These are phyloP conservation scores for Nymphalis c-album DNA, from an alignment of 2,888 invertebrate genomes.

Conservation along the genomic window DNA sequence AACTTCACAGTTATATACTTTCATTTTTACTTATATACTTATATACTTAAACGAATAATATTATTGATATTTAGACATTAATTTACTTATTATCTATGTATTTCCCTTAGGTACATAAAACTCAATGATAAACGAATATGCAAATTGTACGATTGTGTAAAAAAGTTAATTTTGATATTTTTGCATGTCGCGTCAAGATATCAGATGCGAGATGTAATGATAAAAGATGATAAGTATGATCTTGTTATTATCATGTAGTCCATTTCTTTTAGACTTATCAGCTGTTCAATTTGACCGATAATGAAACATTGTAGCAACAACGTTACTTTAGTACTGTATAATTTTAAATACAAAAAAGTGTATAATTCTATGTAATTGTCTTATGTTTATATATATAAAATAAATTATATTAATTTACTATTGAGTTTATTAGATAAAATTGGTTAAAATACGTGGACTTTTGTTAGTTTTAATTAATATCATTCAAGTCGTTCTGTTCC, in stretches of 20 bases:
- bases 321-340: too few relatives aligned
- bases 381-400: background rate
- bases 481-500: slow-evolving; percentile 21
- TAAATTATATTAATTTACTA: background rate
- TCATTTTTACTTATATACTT: too few relatives aligned
- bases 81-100: too few relatives aligned
- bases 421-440: background rate
- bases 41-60: too few relatives aligned
- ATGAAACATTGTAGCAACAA: background rate
- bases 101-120: too few relatives aligned
- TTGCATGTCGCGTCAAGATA: background rate
- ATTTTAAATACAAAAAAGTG: background rate
- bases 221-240: background rate
- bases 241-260: slow-evolving; percentile 1
- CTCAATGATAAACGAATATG: too few relatives aligned
- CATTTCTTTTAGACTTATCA: slow-evolving; percentile 1
- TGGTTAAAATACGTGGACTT: background rate
- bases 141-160: too few relatives aligned
- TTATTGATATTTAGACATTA: too few relatives aligned
- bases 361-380: too few relatives aligned
- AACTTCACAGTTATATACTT: too few relatives aligned
- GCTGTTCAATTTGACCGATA: slow-evolving; percentile 7
- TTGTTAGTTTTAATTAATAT: slow-evolving; percentile 17
- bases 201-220: background rate
- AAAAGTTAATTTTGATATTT: background rate